Conservation (phyloP, 1,140 invertebrate species). For the Nixonia krombeini region DNA sequence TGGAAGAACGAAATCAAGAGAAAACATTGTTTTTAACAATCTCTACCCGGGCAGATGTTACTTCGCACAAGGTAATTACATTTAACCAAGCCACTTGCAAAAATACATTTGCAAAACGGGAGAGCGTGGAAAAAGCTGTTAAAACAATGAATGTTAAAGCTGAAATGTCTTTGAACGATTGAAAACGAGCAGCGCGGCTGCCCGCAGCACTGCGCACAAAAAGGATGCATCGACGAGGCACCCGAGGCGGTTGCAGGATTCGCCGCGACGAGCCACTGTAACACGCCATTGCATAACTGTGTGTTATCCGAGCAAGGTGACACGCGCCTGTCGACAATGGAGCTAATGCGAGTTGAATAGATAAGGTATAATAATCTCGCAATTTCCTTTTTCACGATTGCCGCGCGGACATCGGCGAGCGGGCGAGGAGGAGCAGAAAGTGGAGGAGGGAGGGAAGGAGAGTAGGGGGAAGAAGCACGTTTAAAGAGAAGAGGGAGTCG, state of each 20-base stretch:
- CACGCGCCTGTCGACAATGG: conserved; percentile 29
- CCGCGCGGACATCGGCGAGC: neutral
- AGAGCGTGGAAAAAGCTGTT: too few species aligned
- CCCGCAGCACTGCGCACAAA: conserved; percentile 13
- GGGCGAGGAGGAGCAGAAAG: too few species aligned
- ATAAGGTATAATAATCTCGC: conserved; percentile 8
- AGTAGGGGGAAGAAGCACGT: too few species aligned
- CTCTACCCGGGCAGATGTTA: too few species aligned
- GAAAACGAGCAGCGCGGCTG: conserved; percentile 12
- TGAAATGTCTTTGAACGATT: too few species aligned
- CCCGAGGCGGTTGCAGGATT: conserved; percentile 26
- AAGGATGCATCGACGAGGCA: conserved; percentile 22
- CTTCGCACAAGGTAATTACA: too few species aligned
- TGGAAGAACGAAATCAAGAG: too few species aligned
- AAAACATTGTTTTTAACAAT: too few species aligned
- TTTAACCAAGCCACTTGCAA: too few species aligned
- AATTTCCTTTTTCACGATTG: conserved; percentile 22
- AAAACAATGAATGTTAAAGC: too few species aligned
- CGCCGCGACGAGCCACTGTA: conserved; percentile 15
- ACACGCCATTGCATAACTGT: conserved; percentile 37
- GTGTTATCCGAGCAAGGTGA: conserved; percentile 34
- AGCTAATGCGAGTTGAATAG: conserved; percentile 22
- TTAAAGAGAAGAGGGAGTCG: conserved; percentile 4
- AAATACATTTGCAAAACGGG: too few species aligned
- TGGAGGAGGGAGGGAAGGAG: conserved; percentile 6